A percentile compares a stretch with the other conserved stretches of the same genome.
Conservation (phyloP, 2,797 vertebrate species). For the Acropternis orthonyx region DNA sequence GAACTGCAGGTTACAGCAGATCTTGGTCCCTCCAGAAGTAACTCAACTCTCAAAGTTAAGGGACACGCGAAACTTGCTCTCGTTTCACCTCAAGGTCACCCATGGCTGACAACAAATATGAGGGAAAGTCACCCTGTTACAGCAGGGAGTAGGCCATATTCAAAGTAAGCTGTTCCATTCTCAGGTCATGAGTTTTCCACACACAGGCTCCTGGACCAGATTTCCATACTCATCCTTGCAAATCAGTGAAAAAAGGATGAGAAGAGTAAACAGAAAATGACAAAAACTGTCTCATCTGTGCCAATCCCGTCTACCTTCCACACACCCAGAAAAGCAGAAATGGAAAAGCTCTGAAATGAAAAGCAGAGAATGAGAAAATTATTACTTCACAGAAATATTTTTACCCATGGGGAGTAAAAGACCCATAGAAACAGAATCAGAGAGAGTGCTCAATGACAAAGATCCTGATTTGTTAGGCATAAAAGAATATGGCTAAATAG, state of each 20-base stretch:
- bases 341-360: background rate
- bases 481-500: background rate
- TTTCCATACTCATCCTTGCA: background rate
- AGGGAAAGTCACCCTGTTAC: background rate
- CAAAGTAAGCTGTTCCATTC: background rate
- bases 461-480: background rate
- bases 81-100: background rate
- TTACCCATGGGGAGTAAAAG: background rate
- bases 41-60: background rate
- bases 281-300: background rate
- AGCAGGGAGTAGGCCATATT: background rate
- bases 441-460: background rate
- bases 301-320: background rate
- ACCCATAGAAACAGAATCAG: background rate
- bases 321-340: background rate
- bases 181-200: background rate
- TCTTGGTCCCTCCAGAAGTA: background rate
- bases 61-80: background rate
- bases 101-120: rapidly evolving
- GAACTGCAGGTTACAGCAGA: background rate
- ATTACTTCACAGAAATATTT: background rate
- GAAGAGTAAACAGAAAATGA: background rate
- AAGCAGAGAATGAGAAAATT: background rate
- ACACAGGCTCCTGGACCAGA: background rate
- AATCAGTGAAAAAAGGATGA: background rate